A percentile compares a stretch with the other conserved stretches of the same genome.
These are phyloP conservation scores for Hemichromis elongatus DNA, from an alignment of 2,113 vertebrate genomes.

Conservation along the genomic window DNA sequence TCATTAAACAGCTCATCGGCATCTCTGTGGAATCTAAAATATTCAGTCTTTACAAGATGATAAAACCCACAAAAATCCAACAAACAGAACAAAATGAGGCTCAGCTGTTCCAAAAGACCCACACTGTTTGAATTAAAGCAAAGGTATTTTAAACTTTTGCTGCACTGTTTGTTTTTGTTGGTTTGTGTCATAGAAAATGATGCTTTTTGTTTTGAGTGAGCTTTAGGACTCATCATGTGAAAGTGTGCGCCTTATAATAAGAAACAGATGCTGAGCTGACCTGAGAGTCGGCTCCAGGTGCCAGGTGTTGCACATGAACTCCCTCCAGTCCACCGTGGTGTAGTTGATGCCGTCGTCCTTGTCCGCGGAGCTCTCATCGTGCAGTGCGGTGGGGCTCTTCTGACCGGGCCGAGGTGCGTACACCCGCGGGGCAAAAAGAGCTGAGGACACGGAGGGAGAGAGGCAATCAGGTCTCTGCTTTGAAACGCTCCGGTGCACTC, in stretches of 20 bases:
- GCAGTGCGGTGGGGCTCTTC: constrained; percentile 84
- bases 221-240: not conserved
- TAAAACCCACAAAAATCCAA: not conserved
- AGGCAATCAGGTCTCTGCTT: not conserved
- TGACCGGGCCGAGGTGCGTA: constrained; percentile 86
- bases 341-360: constrained; percentile 87
- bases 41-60: not conserved
- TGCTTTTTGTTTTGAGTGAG: not conserved
- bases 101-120: not conserved
- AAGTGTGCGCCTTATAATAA: not conserved
- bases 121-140: not conserved
- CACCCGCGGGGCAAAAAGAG: constrained; percentile 89
- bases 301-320: constrained; percentile 99
- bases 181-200: not conserved
- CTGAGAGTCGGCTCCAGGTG: constrained; percentile 95
- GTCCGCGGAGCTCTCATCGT: constrained; percentile 77
- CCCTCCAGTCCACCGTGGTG: constrained; percentile 96
- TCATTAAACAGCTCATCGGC: not conserved
- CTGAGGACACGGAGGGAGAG: constrained; percentile 53
- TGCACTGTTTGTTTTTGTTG: not conserved
- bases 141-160: not conserved
- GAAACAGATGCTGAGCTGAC: constrained; percentile 57
- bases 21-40: not conserved
- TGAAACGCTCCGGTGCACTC: not conserved
- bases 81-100: not conserved